phyloP scores from a whole-genome alignment of 2,797 vertebrate species.

The Sphaeramia orbicularis region DNA sequence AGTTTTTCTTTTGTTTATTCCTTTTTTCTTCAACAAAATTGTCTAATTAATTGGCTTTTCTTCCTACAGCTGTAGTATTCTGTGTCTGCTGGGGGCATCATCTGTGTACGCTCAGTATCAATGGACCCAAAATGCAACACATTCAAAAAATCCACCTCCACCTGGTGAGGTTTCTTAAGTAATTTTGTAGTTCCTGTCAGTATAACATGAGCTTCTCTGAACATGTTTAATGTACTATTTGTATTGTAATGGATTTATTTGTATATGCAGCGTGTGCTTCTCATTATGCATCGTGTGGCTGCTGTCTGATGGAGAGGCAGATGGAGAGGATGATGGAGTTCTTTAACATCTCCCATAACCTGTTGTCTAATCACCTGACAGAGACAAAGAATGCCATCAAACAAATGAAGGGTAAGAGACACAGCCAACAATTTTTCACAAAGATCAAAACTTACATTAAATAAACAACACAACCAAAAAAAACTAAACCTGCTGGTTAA shows the following conservation, averaged over 20 bases:
- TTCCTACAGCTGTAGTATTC: constrained; percentile 58
- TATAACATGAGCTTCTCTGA: not conserved
- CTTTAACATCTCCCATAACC: constrained; percentile 59
- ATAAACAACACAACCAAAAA: too few species aligned
- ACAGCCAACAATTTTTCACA: too few species aligned
- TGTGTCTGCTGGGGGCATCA: constrained; percentile 71
- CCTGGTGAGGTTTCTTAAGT: constrained; percentile 48
- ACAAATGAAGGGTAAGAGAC: constrained; percentile 70
- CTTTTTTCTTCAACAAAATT: too few species aligned
- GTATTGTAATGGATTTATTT: not conserved
- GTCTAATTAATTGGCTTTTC: not conserved
- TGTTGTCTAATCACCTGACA: constrained; percentile 47
- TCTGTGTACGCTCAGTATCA: not conserved
- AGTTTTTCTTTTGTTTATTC: too few species aligned
- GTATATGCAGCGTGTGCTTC: constrained; percentile 68
- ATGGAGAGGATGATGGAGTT: constrained; percentile 58
- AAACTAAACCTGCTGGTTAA: too few species aligned
- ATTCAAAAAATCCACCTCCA: too few species aligned
- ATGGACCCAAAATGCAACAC: too few species aligned
- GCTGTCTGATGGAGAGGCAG: constrained; percentile 81
- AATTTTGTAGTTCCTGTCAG: not conserved
- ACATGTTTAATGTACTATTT: not conserved
- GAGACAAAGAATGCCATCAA: constrained; percentile 49
- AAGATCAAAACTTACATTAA: too few species aligned
- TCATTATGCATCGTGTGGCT: constrained; percentile 75